phyloP scores from a whole-genome alignment of 2,113 vertebrate genomes.

The Papio anubis region DNA sequence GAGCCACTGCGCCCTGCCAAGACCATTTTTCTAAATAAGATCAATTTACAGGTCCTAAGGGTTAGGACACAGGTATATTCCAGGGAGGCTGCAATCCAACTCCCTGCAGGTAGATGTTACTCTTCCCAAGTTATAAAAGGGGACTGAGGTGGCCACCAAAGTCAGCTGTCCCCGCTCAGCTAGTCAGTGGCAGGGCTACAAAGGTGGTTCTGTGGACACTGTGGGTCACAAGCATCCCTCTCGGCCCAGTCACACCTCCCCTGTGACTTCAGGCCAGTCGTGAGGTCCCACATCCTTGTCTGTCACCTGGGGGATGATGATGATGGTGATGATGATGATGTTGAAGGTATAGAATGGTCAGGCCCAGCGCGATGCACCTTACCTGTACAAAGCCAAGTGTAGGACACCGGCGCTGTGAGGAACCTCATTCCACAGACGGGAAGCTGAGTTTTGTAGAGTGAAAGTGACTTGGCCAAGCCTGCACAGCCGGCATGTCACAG shows the following conservation, averaged over 20 bases:
- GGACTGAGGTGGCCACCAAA: background rate
- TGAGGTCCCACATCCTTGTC: background rate
- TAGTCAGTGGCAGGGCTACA: background rate
- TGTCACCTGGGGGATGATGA: background rate
- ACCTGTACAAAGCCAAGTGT: accelerated
- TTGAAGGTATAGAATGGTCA: background rate
- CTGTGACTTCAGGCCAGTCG: accelerated
- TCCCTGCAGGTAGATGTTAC: background rate
- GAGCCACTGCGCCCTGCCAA: background rate
- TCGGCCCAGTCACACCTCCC: background rate
- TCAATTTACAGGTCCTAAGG: background rate
- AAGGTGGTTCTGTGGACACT: too few species aligned
- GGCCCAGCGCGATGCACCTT: background rate
- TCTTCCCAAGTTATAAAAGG: background rate
- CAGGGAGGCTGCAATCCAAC: background rate
- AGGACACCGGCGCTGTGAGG: accelerated
- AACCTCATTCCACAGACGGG: background rate
- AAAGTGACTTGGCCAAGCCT: background rate
- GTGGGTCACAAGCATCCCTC: accelerated
- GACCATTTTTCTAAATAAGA: background rate
- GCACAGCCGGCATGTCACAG: background rate
- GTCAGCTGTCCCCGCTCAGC: background rate
- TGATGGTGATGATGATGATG: too few species aligned
- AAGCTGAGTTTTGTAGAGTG: background rate
- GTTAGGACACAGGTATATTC: background rate